A percentile compares a stretch with the other conserved stretches of the same genome.
phyloP scores from a whole-genome alignment of 2,113 vertebrate species.

The Hiodon tergisus region DNA sequence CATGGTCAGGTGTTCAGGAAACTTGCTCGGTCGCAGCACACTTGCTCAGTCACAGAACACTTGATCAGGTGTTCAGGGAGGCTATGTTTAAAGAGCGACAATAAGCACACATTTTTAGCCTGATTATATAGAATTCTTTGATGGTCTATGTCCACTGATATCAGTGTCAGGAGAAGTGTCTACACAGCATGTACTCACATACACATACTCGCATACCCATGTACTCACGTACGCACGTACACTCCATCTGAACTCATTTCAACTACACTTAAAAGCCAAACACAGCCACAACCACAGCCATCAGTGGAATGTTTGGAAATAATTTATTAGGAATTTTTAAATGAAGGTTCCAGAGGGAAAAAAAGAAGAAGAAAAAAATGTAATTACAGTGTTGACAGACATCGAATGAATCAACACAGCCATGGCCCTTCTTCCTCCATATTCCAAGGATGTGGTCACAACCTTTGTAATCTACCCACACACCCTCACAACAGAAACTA shows the following conservation, averaged over 20 bases:
- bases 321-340: conserved; percentile 99
- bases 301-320: conserved; percentile 81
- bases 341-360: conserved; percentile 70
- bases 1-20: no score
- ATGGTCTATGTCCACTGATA: no score
- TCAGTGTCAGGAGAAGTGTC: no score
- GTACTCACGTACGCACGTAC: neutral
- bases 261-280: neutral
- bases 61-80: no score
- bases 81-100: no score
- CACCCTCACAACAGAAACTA: no score
- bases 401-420: conserved; percentile 71
- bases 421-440: conserved; percentile 44
- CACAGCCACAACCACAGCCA: conserved; percentile 32
- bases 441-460: neutral
- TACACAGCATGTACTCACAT: no score
- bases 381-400: conserved; percentile 83
- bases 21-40: no score
- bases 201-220: neutral
- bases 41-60: no score
- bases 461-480: neutral
- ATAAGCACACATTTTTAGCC: no score
- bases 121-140: no score
- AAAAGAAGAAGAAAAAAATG: conserved; percentile 49
- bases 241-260: neutral